A percentile compares a stretch with the other conserved stretches of the same genome.
Conservation (phyloP, 2,888 invertebrate species). For the Chymomyza caudatula region DNA sequence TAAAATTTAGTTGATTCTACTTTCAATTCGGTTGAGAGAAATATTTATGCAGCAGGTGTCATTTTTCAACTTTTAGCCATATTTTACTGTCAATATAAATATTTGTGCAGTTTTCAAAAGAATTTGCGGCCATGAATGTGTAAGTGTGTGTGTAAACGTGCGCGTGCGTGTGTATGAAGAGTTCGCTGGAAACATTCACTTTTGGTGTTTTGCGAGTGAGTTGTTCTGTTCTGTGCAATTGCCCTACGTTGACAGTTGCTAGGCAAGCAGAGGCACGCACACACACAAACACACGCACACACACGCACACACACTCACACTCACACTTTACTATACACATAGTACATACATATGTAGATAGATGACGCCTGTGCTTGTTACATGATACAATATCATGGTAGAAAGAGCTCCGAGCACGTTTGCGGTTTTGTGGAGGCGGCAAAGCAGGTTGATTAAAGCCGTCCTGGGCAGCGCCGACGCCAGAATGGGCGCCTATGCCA, state of each 20-base stretch:
- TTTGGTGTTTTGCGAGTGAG: constrained; percentile 25
- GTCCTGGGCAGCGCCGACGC: constrained; percentile 10
- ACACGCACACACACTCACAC: constrained; percentile 10
- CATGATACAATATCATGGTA: not conserved
- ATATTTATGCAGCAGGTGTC: not conserved
- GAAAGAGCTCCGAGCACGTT: constrained; percentile 5
- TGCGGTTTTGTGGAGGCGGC: constrained; percentile 18
- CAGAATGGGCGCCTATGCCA: not conserved
- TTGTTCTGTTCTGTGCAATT: constrained; percentile 10
- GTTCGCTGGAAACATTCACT: not conserved
- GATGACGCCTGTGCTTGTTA: not conserved
- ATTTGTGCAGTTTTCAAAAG: constrained; percentile 53
- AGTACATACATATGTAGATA: not conserved
- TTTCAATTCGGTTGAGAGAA: no score
- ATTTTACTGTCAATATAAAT: constrained; percentile 42
- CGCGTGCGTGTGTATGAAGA: not conserved
- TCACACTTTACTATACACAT: not conserved
- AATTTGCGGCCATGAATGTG: not conserved
- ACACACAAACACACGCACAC: constrained; percentile 9
- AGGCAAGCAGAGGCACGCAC: constrained; percentile 18
- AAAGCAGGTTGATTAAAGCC: constrained; percentile 46
- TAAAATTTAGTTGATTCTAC: no score
- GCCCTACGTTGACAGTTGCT: constrained; percentile 30
- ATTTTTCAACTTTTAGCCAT: no score
- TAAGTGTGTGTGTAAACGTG: not conserved